Conservation (phyloP, 2,888 invertebrate genomes). For the Bugula neritina region DNA sequence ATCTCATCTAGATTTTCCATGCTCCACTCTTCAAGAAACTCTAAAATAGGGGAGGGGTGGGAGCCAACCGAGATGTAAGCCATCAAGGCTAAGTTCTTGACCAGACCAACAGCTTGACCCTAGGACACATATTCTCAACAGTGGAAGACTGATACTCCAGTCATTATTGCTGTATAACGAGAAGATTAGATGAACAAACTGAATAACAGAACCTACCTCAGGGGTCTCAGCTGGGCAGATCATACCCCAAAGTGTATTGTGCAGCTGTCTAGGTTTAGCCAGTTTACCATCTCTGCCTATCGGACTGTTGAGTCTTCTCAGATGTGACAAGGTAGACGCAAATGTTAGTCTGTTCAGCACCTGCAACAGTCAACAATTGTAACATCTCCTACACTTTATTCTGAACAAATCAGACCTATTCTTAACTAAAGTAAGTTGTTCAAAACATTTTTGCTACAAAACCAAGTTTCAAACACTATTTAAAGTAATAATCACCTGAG, state of each 20-base stretch:
- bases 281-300: slow-evolving; percentile 98
- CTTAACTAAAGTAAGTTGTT: too few relatives aligned
- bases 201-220: slow-evolving; percentile 63
- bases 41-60: slow-evolving; percentile 96
- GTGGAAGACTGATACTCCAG: too few relatives aligned
- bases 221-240: slow-evolving; percentile 99
- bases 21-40: slow-evolving; percentile 99
- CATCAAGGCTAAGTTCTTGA: slow-evolving; percentile 98
- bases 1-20: slow-evolving; percentile 99
- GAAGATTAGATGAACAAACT: neutral
- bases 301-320: slow-evolving; percentile 94
- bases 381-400: too few relatives aligned
- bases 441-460: too few relatives aligned
- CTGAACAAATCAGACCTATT: too few relatives aligned
- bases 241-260: slow-evolving; percentile 99
- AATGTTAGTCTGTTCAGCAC: slow-evolving; percentile 96
- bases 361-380: slow-evolving; percentile 41
- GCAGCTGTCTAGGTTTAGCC: slow-evolving; percentile 95
- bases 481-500: slow-evolving; percentile 72
- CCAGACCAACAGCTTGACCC: slow-evolving; percentile 68
- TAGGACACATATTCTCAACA: slow-evolving; percentile 30
- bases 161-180: neutral
- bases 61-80: slow-evolving; percentile 99
- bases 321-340: slow-evolving; percentile 95
- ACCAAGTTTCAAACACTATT: too few relatives aligned